These are phyloP conservation scores for Tenthredo distinguenda DNA, from an alignment of 2,888 invertebrate species.

Conservation along the genomic window DNA sequence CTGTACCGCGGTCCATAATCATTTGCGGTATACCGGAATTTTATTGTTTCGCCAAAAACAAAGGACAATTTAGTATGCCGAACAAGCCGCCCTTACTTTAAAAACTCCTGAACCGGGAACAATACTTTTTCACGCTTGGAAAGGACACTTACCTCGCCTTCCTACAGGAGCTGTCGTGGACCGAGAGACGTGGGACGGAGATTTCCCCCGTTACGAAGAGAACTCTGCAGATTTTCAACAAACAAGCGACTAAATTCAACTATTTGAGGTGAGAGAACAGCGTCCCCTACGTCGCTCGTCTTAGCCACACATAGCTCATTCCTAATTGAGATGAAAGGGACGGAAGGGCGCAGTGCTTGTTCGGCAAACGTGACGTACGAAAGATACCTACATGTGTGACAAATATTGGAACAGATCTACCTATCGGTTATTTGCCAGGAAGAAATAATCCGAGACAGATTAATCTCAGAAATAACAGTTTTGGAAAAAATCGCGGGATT, in stretches of 20 bases:
- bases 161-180: conserved; percentile 9
- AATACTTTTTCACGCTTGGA: conserved; percentile 52
- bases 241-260: conserved; percentile 1
- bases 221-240: background rate
- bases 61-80: conserved; percentile 56
- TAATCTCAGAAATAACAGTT: background rate
- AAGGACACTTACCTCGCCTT: conserved; percentile 43
- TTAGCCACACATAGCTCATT: background rate
- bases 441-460: background rate
- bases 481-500: background rate
- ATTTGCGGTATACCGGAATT: conserved; percentile 59
- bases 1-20: conserved; percentile 30
- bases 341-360: background rate
- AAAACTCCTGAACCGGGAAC: conserved; percentile 53
- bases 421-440: background rate
- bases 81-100: conserved; percentile 45
- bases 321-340: background rate
- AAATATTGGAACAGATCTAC: background rate
- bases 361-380: background rate
- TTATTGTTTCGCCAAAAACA: conserved; percentile 62
- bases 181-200: background rate
- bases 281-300: background rate
- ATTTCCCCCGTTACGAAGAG: background rate
- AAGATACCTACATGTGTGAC: background rate
- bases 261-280: background rate